Conservation (phyloP, 2,113 vertebrate genomes). For the Scophthalmus maximus region DNA sequence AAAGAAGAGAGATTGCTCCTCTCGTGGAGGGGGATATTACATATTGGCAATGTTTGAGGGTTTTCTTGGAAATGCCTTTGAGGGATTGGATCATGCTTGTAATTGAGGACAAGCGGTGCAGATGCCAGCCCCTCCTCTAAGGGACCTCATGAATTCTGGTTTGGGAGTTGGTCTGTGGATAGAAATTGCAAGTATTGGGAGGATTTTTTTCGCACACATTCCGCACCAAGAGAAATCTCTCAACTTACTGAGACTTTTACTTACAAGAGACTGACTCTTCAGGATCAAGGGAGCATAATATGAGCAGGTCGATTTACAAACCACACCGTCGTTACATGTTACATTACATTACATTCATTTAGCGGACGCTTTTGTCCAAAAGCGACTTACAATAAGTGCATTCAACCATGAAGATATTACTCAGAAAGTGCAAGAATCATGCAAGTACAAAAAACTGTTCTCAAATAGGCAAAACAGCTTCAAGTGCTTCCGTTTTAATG, state of each 20-base stretch:
- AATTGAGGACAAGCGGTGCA: conserved; percentile 58
- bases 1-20: conserved; percentile 20
- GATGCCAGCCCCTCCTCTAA: conserved; percentile 54
- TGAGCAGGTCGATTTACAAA: background rate
- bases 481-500: no score
- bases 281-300: background rate
- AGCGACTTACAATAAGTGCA: no score
- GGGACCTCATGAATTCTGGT: conserved; percentile 61
- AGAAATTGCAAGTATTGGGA: conserved; percentile 40
- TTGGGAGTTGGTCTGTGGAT: conserved; percentile 54
- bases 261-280: background rate
- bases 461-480: no score
- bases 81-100: conserved; percentile 59
- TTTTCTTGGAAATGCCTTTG: conserved; percentile 64
- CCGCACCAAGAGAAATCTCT: conserved; percentile 32
- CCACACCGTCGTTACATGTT: background rate
- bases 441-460: no score
- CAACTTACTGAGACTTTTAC: conserved; percentile 1
- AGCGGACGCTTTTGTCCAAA: no score
- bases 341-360: no score
- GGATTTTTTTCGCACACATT: conserved; percentile 48
- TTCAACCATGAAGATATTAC: no score
- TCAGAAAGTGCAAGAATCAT: no score
- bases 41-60: conserved; percentile 41
- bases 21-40: conserved; percentile 48